Base-by-base conservation (phyloP, 2,888 invertebrate species). In the Acronicta aceris region DNA sequence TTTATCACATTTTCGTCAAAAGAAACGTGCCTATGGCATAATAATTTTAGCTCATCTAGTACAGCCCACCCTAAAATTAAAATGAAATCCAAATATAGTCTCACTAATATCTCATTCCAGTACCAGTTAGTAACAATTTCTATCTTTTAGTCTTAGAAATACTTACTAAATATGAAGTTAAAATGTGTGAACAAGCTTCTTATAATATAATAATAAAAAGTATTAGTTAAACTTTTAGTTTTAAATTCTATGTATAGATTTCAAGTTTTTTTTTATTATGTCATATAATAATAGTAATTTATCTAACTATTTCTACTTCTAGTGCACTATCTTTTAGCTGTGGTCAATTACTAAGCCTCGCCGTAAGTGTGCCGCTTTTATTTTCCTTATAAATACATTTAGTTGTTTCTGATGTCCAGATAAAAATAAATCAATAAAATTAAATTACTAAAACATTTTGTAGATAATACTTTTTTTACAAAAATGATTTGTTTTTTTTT, bases 121-220 rank as follows among this genome's bases (percentile, higher is more conserved):
- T 84, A 86, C 86, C 85, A 76, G 83, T 81, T 81, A 73, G 77
- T 83, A 88, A 86, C 85, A 74, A 82, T 79, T 74, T 70, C 67
- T 78, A 76, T 82, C 82, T 86, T 86, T 87, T 81, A 90, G 84
- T 87, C 89, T 92, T 92, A 93, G 62, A 71, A 81, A 84, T 93
- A 91, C 87, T 91, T 91, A 89, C 88, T 91, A 91, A 89, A 89
- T 94, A 94, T 88, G 91, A 94, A 93, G 93, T 91, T 93, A 93
- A 94, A 94, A 94, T 89, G 92, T 93, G 93, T 94, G 94, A 94
- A 94, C 93, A 94, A 94, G 94, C 94, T 82, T 92, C 92, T 93
- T 94, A 94, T 84, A 88, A 85, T 90, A 85, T 90, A 89, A 89
- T 93, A 93, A 93, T 93, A 92, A 93, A 93, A 94, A 92, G 92